Conservation (phyloP, 2,888 invertebrate genomes). For the Ophraella communa region DNA sequence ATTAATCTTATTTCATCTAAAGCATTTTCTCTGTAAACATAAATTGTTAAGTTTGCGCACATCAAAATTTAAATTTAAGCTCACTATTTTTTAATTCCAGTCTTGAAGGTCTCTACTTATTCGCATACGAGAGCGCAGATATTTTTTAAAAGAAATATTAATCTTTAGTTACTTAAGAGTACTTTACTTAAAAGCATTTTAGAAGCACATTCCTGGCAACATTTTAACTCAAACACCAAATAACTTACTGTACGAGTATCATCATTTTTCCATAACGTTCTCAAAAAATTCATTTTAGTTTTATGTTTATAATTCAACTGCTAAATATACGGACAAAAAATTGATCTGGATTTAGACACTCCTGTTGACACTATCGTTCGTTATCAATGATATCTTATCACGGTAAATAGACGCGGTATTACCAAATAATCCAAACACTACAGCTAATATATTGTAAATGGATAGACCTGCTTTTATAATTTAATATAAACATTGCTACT, state of each 20-base stretch:
- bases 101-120: too few relatives aligned
- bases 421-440: not conserved
- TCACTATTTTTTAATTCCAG: too few relatives aligned
- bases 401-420: not conserved
- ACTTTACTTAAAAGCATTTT: too few relatives aligned
- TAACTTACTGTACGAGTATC: not conserved
- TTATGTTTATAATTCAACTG: not conserved
- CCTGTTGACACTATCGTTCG: not conserved
- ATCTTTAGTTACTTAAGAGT: too few relatives aligned
- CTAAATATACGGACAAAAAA: constrained; percentile 2
- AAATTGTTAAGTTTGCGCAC: too few relatives aligned
- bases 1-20: too few relatives aligned
- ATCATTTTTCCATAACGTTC: constrained; percentile 3
- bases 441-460: not conserved
- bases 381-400: constrained; percentile 3
- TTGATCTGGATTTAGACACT: not conserved
- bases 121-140: too few relatives aligned
- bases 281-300: constrained; percentile 3
- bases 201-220: not conserved
- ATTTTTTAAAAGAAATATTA: too few relatives aligned
- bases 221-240: not conserved
- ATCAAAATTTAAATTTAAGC: too few relatives aligned
- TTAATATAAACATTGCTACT: not conserved
- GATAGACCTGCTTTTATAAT: too few relatives aligned
- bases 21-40: too few relatives aligned